A percentile compares a stretch with the other conserved stretches of the same genome.
Evolutionary conservation across 2,797 vertebrate species (phyloP).

Genomic region (Acanthiza pusilla): DNA sequence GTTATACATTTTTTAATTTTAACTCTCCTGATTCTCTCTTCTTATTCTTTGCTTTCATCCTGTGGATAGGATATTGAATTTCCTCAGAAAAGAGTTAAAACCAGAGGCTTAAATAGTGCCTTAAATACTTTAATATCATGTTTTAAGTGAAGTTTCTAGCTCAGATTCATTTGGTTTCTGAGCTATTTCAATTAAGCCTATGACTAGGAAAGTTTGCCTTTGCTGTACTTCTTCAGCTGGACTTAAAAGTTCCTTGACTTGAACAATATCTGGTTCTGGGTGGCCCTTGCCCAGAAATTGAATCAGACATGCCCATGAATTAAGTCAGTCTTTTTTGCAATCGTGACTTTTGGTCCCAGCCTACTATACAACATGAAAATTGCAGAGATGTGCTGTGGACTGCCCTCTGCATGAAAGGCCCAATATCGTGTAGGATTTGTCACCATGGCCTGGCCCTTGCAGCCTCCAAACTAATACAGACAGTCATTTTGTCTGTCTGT

Average conservation of each 20-base stretch:
- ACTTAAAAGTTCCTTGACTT: background rate
- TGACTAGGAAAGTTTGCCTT: background rate
- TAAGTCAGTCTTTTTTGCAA: background rate
- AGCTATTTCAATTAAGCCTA: background rate
- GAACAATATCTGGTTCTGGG: background rate
- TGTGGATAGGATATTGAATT: background rate
- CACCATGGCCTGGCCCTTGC: background rate
- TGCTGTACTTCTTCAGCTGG: background rate
- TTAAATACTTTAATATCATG: background rate
- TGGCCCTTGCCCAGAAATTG: background rate
- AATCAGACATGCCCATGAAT: background rate
- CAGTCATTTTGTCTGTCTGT: background rate
- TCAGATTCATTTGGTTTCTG: background rate
- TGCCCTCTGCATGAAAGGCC: background rate
- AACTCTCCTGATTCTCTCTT: background rate
- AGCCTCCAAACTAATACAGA: background rate
- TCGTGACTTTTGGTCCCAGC: background rate
- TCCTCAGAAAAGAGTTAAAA: background rate
- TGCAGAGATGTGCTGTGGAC: rapidly evolving
- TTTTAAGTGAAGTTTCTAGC: background rate
- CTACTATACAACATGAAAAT: background rate
- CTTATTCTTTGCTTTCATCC: background rate
- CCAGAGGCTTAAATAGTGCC: background rate
- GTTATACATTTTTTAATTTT: background rate
- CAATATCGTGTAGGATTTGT: rapidly evolving